phyloP scores from a whole-genome alignment of 2,113 vertebrate species.

The Pseudonaja textilis region DNA sequence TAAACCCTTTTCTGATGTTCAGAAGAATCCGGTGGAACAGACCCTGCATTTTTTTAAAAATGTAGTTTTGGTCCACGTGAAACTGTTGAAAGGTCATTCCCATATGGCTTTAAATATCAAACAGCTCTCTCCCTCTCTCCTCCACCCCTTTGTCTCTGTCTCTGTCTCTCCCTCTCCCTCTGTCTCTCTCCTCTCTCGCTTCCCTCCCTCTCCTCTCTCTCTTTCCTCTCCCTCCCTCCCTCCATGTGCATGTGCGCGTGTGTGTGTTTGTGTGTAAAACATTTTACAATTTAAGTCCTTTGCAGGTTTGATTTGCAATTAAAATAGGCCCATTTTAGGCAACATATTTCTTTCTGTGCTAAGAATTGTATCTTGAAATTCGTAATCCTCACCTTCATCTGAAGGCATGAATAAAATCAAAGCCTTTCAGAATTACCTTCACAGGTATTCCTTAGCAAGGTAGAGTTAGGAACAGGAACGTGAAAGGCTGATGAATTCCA shows the following conservation, averaged over 20 bases:
- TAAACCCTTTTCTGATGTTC: background rate
- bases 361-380: background rate
- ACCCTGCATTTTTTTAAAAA: background rate
- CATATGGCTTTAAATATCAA: background rate
- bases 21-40: background rate
- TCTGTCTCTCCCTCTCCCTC: too few species aligned
- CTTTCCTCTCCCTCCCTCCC: too few species aligned
- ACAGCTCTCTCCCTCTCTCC: too few species aligned
- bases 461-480: too few species aligned
- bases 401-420: background rate
- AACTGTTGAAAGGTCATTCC: background rate
- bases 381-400: background rate
- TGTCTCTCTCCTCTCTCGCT: too few species aligned
- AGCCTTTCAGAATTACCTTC: background rate
- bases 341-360: background rate
- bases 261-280: background rate
- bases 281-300: background rate
- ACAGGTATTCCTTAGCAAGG: background rate
- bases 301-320: background rate
- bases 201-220: too few species aligned
- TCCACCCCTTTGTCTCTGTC: too few species aligned
- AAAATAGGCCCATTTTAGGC: background rate
- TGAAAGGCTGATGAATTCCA: background rate
- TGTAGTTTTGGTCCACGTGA: background rate
- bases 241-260: too few species aligned